Conservation (phyloP, 1,140 invertebrate genomes). For the Rhopalosiphum maidis region DNA sequence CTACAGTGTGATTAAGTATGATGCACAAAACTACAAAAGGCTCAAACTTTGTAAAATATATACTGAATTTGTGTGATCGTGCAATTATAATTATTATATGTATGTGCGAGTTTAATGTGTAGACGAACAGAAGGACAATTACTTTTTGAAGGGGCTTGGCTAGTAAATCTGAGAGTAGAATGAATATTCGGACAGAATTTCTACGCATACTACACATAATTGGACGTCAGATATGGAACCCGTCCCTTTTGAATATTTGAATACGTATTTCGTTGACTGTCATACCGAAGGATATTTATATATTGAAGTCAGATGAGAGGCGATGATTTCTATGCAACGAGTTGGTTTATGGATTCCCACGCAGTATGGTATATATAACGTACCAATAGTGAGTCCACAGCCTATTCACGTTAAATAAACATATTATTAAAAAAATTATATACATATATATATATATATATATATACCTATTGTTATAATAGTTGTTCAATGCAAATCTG, state of each 20-base stretch:
- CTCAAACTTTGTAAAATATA: neutral
- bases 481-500: neutral
- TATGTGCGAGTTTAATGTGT: neutral
- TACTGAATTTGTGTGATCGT: neutral
- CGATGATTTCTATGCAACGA: too few relatives aligned
- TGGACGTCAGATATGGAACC: too few relatives aligned
- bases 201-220: neutral
- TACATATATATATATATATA: too few relatives aligned
- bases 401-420: neutral
- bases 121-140: neutral
- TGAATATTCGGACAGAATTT: neutral
- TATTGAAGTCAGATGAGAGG: neutral
- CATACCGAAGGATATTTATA: neutral
- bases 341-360: neutral
- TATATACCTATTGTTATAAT: neutral
- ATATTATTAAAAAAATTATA: neutral
- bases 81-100: neutral
- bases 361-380: neutral
- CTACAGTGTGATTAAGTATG: too few relatives aligned
- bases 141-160: neutral
- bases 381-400: neutral
- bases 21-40: neutral
- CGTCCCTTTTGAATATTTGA: neutral
- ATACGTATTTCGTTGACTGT: neutral
- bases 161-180: neutral